phyloP scores from a whole-genome alignment of 2,888 invertebrate species.

The Tetramorium bicarinatum region DNA sequence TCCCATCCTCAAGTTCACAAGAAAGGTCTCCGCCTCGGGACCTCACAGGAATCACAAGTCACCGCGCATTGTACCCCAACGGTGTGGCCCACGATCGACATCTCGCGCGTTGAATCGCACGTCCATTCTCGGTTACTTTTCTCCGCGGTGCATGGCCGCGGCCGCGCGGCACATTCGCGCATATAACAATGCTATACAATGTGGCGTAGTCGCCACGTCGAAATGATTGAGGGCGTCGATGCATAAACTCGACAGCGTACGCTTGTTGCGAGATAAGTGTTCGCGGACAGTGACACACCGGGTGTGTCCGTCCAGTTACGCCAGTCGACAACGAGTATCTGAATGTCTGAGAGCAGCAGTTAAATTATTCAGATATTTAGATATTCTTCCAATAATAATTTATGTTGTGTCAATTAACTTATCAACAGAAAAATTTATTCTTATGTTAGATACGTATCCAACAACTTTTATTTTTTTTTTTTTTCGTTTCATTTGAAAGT shows the following conservation, averaged over 20 bases:
- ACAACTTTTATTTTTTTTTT: not conserved
- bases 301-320: not conserved
- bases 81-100: slow-evolving; percentile 18
- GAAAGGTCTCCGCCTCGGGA: slow-evolving; percentile 9
- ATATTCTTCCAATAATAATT: not conserved
- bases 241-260: slow-evolving; percentile 57
- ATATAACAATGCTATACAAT: slow-evolving; percentile 53
- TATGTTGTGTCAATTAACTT: not conserved
- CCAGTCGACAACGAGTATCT: not conserved
- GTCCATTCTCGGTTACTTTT: slow-evolving; percentile 34
- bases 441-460: not conserved
- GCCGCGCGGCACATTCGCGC: slow-evolving; percentile 47
- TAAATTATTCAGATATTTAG: not conserved
- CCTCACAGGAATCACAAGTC: slow-evolving; percentile 37
- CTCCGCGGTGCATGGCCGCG: slow-evolving; percentile 33
- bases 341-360: not conserved
- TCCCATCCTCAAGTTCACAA: not conserved
- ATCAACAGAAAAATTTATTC: not conserved
- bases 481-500: not conserved
- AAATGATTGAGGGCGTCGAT: slow-evolving; percentile 62
- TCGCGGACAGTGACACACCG: slow-evolving; percentile 4
- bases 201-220: slow-evolving; percentile 38
- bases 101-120: slow-evolving; percentile 26
- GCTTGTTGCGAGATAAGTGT: slow-evolving; percentile 59
- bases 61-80: slow-evolving; percentile 20